phyloP scores from a whole-genome alignment of 2,113 vertebrate genomes.

The Tachysurus vachellii region DNA sequence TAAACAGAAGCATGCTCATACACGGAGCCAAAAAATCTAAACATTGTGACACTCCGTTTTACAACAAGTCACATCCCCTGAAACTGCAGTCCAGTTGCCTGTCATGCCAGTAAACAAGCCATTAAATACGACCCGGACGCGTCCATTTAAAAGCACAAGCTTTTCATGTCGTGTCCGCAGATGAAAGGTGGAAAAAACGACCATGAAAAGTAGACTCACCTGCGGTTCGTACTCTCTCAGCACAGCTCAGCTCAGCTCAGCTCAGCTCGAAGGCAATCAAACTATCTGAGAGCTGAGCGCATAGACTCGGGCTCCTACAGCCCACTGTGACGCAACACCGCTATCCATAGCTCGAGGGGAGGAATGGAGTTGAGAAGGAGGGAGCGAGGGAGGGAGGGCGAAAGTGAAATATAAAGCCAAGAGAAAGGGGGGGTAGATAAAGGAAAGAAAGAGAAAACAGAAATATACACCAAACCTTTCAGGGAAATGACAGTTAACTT shows the following conservation, averaged over 20 bases:
- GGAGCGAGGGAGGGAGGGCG: neutral
- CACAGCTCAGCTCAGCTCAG: neutral
- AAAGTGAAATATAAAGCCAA: neutral
- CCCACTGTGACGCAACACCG: conserved; percentile 42
- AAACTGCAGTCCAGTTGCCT: neutral
- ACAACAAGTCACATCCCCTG: neutral
- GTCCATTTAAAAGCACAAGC: neutral
- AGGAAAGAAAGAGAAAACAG: neutral
- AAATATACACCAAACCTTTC: neutral
- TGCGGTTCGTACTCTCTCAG: conserved; percentile 12
- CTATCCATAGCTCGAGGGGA: conserved; percentile 60
- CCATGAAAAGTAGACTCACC: conserved; percentile 37
- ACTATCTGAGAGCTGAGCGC: conserved; percentile 2
- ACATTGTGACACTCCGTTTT: neutral
- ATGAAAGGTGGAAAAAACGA: neutral
- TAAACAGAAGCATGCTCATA: neutral
- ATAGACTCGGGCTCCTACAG: conserved; percentile 11
- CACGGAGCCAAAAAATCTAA: neutral
- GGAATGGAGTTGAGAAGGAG: conserved; percentile 38
- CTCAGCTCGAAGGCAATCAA: neutral
- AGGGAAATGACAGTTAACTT: too few relatives aligned
- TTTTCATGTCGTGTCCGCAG: neutral
- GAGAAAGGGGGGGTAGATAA: neutral
- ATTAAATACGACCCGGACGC: neutral
- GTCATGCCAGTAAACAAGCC: neutral